A percentile compares a stretch with the other conserved stretches of the same genome.
phyloP scores from a whole-genome alignment of 2,113 vertebrate genomes.

The Phalacrocorax brasilianus region DNA sequence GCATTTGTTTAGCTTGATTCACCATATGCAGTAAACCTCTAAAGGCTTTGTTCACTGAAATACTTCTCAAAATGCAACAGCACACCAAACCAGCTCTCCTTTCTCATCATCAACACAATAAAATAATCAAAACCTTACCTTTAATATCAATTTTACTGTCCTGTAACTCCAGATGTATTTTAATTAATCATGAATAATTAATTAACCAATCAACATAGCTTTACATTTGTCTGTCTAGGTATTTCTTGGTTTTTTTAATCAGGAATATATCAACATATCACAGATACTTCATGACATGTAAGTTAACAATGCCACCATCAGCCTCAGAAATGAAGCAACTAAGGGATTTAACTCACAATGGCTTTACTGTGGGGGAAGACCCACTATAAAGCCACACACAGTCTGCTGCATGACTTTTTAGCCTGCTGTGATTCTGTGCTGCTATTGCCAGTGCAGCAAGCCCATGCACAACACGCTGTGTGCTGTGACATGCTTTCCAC shows the following conservation, averaged over 20 bases:
- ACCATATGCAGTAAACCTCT: background rate
- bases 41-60: background rate
- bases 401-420: background rate
- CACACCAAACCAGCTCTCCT: background rate
- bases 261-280: background rate
- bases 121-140: background rate
- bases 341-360: background rate
- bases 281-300: background rate
- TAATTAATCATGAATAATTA: background rate
- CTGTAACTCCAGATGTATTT: background rate
- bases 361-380: background rate
- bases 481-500: background rate
- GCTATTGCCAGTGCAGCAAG: background rate
- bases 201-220: background rate
- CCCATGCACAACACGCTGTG: background rate
- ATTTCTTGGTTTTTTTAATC: background rate
- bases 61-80: background rate
- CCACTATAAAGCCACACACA: background rate
- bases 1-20: background rate
- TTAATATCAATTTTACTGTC: background rate
- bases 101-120: background rate
- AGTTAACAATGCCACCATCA: background rate
- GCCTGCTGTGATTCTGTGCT: background rate
- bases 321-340: background rate
- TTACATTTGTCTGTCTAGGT: background rate